Percentiles rank a stretch among this genome's conserved stretches.
Evolutionary conservation across 2,113 vertebrate genomes (phyloP).

Genomic region (Tamias sibiricus): DNA sequence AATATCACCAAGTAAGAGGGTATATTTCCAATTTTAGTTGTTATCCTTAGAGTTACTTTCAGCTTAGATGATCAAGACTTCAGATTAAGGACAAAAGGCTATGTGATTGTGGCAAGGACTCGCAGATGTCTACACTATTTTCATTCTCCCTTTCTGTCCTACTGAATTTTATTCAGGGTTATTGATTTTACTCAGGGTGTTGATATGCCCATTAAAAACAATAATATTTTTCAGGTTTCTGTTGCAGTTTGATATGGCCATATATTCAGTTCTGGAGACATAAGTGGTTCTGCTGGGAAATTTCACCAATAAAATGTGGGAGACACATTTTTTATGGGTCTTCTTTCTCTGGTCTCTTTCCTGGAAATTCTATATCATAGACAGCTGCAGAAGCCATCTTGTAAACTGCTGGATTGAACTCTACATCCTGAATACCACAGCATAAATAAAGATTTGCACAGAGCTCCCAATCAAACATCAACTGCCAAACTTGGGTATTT

Average conservation of each 20-base stretch:
- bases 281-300: background rate
- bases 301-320: background rate
- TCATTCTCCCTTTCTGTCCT: background rate
- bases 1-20: background rate
- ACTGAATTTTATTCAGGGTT: background rate
- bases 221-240: background rate
- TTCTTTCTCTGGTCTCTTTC: background rate
- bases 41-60: background rate
- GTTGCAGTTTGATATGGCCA: background rate
- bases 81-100: background rate
- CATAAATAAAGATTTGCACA: background rate
- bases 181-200: background rate
- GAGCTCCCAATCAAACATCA: background rate
- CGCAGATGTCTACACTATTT: background rate
- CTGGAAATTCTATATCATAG: background rate
- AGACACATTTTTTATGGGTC: background rate
- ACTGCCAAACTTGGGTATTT: background rate
- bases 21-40: background rate
- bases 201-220: background rate
- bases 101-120: too few relatives aligned
- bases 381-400: background rate
- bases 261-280: background rate
- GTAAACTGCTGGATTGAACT: background rate
- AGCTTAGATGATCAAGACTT: background rate
- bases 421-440: background rate